Evolutionary conservation across 1,140 invertebrate genomes (phyloP), one percentile per base, ranked within the genome.

Genomic region (Protaetia brevitarsis): DNA sequence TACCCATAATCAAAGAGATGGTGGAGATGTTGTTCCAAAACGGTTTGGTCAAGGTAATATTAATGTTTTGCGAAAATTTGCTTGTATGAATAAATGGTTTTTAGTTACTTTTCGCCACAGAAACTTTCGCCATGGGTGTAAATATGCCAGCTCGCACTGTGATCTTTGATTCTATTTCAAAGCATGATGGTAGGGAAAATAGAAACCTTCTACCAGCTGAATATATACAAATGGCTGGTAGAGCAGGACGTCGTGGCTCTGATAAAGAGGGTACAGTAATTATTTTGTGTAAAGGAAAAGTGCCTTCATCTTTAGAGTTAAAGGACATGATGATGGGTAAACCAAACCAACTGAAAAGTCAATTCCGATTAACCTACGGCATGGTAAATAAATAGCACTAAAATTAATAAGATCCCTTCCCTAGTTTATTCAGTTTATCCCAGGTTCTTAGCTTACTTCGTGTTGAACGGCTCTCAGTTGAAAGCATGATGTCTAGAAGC

Each of bases 41-140:
- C 73, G 93, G 95, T 1, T 84, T 93, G 64, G 93, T 99, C 3
- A 96, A 95, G 82, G 91, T 92, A 77, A 77, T 62, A 11, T 5
- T 23, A 28, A 6, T 30, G 30, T n/a, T n/a, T n/a, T n/a, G n/a
- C n/a, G n/a, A n/a, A n/a, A n/a, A n/a, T n/a, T n/a, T n/a, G n/a
- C n/a, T n/a, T n/a, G 21, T 37, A 7, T 19, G 7, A 7, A 6
- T 41, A 13, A 29, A 7, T 59, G 63, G 69, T 67, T 59, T 68
- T 59, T 69, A 79, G 87, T 83, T 98, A 63, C 79, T 99, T 13
- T 98, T 99, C 84, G 96, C 97, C 0, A 99, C 97, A 2, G 97
- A 99, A 85, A 99, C 97, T 16, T 99, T 99, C 84, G 96, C 96
- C 0, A 98, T 99, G 94, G 97, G 97, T 19, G 95, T 99, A 0